Percentiles rank a stretch among this genome's conserved stretches.
phyloP scores from a whole-genome alignment of 2,113 vertebrate genomes.

The Dipodomys ordii region DNA sequence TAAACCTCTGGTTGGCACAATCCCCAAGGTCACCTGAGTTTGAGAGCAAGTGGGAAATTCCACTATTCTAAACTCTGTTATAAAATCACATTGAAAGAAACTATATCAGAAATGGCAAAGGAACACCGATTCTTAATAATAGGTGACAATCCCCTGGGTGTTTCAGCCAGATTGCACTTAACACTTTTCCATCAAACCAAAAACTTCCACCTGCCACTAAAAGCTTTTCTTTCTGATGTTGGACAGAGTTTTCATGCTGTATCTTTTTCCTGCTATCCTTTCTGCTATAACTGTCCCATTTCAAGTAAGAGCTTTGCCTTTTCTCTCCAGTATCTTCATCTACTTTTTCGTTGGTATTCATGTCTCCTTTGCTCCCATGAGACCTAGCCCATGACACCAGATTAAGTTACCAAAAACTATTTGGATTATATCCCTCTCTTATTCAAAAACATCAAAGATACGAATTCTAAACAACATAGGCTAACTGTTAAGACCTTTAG shows the following conservation, averaged over 20 bases:
- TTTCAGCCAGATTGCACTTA: slow-evolving; percentile 16
- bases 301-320: not conserved
- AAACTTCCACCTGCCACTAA: not conserved
- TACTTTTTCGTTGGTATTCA: not conserved
- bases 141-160: not conserved
- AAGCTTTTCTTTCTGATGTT: not conserved
- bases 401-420: slow-evolving; percentile 19
- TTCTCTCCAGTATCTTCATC: not conserved
- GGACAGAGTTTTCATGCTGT: not conserved
- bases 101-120: not conserved
- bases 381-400: not conserved
- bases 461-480: not conserved
- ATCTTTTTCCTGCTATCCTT: slow-evolving; percentile 1
- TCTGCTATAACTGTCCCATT: not conserved
- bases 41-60: slow-evolving; percentile 60
- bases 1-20: slow-evolving; percentile 76
- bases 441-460: not conserved
- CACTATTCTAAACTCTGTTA: not conserved
- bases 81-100: not conserved
- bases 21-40: slow-evolving; percentile 73
- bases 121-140: slow-evolving; percentile 6
- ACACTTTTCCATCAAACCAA: slow-evolving; percentile 26
- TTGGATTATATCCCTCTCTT: not conserved
- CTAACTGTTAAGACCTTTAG: not conserved
- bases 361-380: not conserved